These are phyloP conservation scores for Thripadectes ignobilis DNA, from an alignment of 2,797 vertebrate genomes.

Conservation along the genomic window DNA sequence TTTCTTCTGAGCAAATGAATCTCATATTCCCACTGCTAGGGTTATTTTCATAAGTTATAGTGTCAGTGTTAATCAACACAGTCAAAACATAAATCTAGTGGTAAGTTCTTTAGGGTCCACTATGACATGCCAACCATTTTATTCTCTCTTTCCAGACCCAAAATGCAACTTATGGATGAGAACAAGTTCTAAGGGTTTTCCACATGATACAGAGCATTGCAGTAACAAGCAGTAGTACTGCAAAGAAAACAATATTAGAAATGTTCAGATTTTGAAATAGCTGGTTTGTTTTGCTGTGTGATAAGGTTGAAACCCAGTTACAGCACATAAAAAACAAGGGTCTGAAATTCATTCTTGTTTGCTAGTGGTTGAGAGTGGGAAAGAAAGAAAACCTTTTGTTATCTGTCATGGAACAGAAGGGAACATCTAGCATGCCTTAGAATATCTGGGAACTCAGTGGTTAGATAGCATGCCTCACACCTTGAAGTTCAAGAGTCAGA, in stretches of 20 bases:
- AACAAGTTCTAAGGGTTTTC: neutral
- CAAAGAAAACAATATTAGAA: neutral
- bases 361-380: neutral
- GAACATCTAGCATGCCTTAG: neutral
- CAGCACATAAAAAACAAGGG: neutral
- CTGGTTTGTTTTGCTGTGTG: neutral
- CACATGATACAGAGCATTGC: neutral
- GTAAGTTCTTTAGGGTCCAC: neutral
- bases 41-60: constrained; percentile 14
- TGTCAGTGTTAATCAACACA: neutral
- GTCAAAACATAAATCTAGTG: neutral
- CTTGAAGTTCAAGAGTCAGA: neutral
- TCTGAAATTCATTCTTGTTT: neutral
- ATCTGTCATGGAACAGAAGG: neutral
- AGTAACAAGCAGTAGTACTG: neutral
- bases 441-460: neutral
- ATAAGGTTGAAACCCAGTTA: neutral
- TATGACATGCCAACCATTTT: neutral
- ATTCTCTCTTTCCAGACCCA: neutral
- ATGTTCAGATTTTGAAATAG: neutral
- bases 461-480: neutral
- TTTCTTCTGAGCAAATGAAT: constrained; percentile 2
- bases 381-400: neutral
- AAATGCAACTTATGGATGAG: neutral
- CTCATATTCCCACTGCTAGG: neutral